A percentile compares a stretch with the other conserved stretches of the same genome.
Conservation (phyloP, 2,797 vertebrate genomes). For the Leptatherina wallacei region DNA sequence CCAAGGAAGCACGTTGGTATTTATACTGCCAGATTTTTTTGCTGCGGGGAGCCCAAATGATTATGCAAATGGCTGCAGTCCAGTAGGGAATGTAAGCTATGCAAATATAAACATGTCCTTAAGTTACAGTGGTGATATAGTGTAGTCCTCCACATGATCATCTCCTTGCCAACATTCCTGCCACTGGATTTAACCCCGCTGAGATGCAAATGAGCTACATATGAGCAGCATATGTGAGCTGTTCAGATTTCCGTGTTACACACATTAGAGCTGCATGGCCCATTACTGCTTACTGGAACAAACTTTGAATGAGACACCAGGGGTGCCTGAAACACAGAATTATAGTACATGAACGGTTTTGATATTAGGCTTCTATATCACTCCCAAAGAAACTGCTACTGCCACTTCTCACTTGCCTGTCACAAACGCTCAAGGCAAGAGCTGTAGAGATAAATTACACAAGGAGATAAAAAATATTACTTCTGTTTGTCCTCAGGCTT, state of each 20-base stretch:
- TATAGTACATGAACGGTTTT: slow-evolving; percentile 33
- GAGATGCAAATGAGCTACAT: slow-evolving; percentile 70
- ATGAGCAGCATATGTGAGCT: slow-evolving; percentile 65
- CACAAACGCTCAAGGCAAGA: slow-evolving; percentile 46
- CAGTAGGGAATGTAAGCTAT: slow-evolving; percentile 41
- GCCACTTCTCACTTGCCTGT: slow-evolving; percentile 32
- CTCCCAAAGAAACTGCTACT: slow-evolving; percentile 35
- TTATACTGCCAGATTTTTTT: slow-evolving; percentile 53
- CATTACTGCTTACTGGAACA: slow-evolving; percentile 62
- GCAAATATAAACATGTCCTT: slow-evolving; percentile 65
- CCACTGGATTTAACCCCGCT: slow-evolving; percentile 59
- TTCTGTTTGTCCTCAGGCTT: slow-evolving; percentile 44
- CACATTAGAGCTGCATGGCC: slow-evolving; percentile 65
- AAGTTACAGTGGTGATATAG: slow-evolving; percentile 49
- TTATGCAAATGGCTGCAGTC: slow-evolving; percentile 62
- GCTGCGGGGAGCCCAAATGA: slow-evolving; percentile 58
- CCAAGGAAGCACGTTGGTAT: slow-evolving; percentile 36
- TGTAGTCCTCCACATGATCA: slow-evolving; percentile 31
- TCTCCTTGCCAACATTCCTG: slow-evolving; percentile 31
- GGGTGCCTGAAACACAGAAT: slow-evolving; percentile 38
- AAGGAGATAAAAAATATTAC: slow-evolving; percentile 51
- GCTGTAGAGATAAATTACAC: slow-evolving; percentile 50
- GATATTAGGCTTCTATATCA: slow-evolving; percentile 61
- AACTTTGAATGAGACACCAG: slow-evolving; percentile 55
- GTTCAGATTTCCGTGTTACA: slow-evolving; percentile 53